Evolutionary conservation across 2,113 vertebrate species (phyloP).

Genomic region (Thamnaconus septentrionalis): DNA sequence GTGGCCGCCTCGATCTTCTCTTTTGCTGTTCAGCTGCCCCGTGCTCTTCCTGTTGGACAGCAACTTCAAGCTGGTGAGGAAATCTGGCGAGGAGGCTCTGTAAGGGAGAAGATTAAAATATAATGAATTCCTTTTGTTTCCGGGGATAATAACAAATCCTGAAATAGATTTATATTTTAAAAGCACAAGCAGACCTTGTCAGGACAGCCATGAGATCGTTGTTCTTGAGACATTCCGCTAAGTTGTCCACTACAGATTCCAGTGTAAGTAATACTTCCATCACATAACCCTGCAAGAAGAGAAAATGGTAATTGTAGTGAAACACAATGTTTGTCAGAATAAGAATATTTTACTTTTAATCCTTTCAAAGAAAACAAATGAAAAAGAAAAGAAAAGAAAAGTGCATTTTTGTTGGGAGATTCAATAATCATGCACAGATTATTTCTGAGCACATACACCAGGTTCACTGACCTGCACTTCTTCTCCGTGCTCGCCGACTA

Average conservation of each 20-base stretch:
- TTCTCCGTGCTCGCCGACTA: constrained; percentile 90
- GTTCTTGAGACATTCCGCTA: constrained; percentile 94
- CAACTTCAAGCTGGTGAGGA: constrained; percentile 82
- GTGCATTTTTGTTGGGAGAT: too few relatives aligned
- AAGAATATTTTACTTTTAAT: too few relatives aligned
- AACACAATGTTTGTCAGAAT: too few relatives aligned
- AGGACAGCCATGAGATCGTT: constrained; percentile 85
- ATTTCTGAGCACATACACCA: neutral
- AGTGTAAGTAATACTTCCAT: constrained; percentile 95
- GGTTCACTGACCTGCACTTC: constrained; percentile 82
- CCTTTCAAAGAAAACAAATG: too few relatives aligned
- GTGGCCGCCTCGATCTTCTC: constrained; percentile 84
- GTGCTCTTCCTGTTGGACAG: constrained; percentile 89
- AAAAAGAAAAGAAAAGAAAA: too few relatives aligned
- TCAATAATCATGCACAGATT: neutral
- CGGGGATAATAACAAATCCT: neutral
- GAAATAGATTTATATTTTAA: neutral
- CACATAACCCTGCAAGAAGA: constrained; percentile 84
- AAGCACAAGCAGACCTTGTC: constrained; percentile 78
- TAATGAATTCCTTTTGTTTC: neutral
- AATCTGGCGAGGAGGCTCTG: constrained; percentile 89
- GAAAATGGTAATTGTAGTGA: neutral
- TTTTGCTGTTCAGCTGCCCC: constrained; percentile 84
- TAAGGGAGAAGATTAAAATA: constrained; percentile 6
- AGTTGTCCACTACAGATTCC: constrained; percentile 91